phyloP scores from a whole-genome alignment of 2,888 invertebrate genomes.

The Eupithecia abbreviata region DNA sequence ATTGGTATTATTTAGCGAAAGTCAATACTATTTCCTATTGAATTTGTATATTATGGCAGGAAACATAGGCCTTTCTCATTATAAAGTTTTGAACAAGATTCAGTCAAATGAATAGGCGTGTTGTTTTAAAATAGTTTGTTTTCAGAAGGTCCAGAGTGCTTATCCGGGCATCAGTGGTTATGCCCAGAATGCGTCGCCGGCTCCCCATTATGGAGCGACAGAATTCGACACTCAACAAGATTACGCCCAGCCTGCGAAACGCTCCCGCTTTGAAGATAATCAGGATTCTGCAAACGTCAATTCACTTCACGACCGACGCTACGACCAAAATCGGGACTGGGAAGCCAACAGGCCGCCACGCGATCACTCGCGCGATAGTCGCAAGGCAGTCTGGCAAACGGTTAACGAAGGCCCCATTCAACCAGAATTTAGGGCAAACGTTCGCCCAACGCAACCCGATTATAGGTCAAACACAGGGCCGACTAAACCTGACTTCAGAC shows the following conservation, averaged over 20 bases:
- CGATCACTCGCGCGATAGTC: slow-evolving; percentile 11
- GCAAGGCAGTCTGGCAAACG: slow-evolving; percentile 9
- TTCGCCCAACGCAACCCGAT: slow-evolving; percentile 11
- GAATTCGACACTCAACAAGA: slow-evolving; percentile 12
- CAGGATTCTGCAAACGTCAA: slow-evolving; percentile 14
- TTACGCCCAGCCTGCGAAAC: slow-evolving; percentile 13
- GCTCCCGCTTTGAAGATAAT: slow-evolving; percentile 9
- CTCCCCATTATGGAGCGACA: slow-evolving; percentile 20
- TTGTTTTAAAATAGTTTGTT: slow-evolving; percentile 34
- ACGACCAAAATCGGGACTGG: slow-evolving; percentile 16
- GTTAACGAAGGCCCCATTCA: slow-evolving; percentile 5
- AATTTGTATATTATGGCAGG: no score
- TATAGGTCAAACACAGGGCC: slow-evolving; percentile 16
- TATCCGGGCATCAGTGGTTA: slow-evolving; percentile 29
- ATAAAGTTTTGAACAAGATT: no score
- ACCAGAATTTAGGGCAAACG: slow-evolving; percentile 15
- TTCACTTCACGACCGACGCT: slow-evolving; percentile 7
- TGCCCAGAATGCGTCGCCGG: slow-evolving; percentile 15
- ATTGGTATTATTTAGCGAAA: no score
- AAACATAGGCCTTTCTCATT: no score
- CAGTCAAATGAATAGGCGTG: background rate
- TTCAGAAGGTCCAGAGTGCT: slow-evolving; percentile 39
- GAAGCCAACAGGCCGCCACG: slow-evolving; percentile 8
- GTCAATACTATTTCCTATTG: no score
- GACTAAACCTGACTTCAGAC: slow-evolving; percentile 18